These are phyloP conservation scores for Laupala kohalensis DNA, from an alignment of 1,140 invertebrate genomes.

Conservation along the genomic window DNA sequence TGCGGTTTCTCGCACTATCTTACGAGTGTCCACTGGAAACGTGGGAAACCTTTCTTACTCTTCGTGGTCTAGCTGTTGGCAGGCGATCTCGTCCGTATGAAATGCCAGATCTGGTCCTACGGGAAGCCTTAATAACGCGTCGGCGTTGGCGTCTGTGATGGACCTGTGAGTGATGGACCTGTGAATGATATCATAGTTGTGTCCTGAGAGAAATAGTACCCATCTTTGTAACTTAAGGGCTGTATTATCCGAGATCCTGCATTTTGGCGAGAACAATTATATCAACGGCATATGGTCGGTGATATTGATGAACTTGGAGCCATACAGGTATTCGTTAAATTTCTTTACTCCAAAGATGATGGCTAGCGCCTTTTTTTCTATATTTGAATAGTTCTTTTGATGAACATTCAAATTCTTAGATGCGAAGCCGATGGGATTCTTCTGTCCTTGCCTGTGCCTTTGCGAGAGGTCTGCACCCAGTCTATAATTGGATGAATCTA, in stretches of 20 bases:
- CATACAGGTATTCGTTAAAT: background rate
- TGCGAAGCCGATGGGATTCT: background rate
- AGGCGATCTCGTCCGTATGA: background rate
- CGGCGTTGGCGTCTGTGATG: constrained; percentile 15
- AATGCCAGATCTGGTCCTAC: background rate
- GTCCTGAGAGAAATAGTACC: constrained; percentile 16
- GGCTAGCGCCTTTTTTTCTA: background rate
- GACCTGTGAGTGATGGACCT: constrained; percentile 10
- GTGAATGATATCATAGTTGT: constrained; percentile 14
- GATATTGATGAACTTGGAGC: background rate
- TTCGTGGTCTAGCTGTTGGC: background rate
- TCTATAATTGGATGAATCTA: background rate
- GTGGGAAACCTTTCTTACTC: background rate
- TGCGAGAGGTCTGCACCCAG: background rate
- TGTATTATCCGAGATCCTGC: background rate
- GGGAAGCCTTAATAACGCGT: constrained; percentile 13
- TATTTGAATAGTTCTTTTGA: background rate
- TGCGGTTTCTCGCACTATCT: background rate
- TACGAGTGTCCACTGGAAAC: background rate
- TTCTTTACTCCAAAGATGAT: background rate
- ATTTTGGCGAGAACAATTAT: background rate
- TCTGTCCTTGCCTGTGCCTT: background rate
- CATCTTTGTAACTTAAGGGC: constrained; percentile 6
- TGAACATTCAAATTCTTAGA: background rate
- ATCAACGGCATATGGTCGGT: background rate